These are phyloP conservation scores for Tapirus indicus DNA, from an alignment of 2,797 vertebrate species.

Conservation along the genomic window DNA sequence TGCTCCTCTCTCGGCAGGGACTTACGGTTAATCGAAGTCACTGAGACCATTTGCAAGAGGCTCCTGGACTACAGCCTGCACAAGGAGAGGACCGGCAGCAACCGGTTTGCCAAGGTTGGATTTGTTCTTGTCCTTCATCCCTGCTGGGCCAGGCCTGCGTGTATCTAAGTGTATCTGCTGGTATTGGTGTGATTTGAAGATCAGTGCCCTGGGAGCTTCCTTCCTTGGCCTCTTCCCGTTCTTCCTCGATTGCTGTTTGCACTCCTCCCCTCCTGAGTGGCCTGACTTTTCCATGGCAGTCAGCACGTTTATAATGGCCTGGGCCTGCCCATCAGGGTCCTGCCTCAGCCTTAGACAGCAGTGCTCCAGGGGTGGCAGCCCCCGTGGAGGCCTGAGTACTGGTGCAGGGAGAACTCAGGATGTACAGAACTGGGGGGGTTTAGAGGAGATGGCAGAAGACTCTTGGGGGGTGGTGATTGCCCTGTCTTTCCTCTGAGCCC, in stretches of 20 bases:
- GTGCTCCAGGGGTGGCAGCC: neutral
- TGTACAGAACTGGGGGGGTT: neutral
- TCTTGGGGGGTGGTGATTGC: neutral
- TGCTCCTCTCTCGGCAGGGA: slow-evolving; percentile 90
- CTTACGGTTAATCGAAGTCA: slow-evolving; percentile 96
- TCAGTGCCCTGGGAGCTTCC: neutral
- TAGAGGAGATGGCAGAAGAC: neutral
- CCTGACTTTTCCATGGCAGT: neutral
- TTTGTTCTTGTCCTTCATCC: neutral
- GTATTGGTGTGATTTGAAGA: neutral
- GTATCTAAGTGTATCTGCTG: neutral
- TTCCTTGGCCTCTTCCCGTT: neutral
- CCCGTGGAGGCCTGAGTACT: neutral
- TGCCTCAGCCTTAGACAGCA: neutral
- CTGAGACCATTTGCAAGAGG: slow-evolving; percentile 96
- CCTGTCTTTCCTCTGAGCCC: neutral
- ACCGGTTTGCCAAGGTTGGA: slow-evolving; percentile 97
- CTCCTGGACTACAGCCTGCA: slow-evolving; percentile 97
- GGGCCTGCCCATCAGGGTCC: neutral
- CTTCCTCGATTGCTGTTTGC: neutral
- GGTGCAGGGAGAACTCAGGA: neutral
- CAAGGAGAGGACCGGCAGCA: slow-evolving; percentile 97
- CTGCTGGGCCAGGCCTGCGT: rapidly evolving
- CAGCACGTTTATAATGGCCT: neutral
- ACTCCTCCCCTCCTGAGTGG: neutral